A percentile compares a stretch with the other conserved stretches of the same genome.
These are phyloP conservation scores for Drosophila navojoa DNA, from an alignment of 1,140 invertebrate genomes.

Conservation along the genomic window DNA sequence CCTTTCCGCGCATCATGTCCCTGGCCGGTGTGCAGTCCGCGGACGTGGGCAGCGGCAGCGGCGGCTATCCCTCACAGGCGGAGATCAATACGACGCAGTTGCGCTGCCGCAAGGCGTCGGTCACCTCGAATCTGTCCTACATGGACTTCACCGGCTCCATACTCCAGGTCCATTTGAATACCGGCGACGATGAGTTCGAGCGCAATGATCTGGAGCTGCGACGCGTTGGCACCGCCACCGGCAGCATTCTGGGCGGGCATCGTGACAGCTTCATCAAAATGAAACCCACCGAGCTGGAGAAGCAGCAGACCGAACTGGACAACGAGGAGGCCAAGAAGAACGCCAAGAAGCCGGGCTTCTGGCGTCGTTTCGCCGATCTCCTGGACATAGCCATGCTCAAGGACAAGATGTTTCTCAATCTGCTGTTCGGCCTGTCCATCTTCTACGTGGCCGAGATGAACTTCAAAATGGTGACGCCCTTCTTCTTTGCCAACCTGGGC, in stretches of 20 bases:
- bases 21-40: slow-evolving; percentile 74
- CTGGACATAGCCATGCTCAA: slow-evolving; percentile 88
- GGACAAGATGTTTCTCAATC: slow-evolving; percentile 88
- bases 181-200: slow-evolving; percentile 82
- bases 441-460: slow-evolving; percentile 90
- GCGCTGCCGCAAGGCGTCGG: slow-evolving; percentile 86
- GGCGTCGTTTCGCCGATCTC: slow-evolving; percentile 85
- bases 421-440: slow-evolving; percentile 88
- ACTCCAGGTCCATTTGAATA: slow-evolving; percentile 87
- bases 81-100: slow-evolving; percentile 73
- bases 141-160: slow-evolving; percentile 89
- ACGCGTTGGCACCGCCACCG: slow-evolving; percentile 77
- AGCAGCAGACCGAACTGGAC: slow-evolving; percentile 50
- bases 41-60: slow-evolving; percentile 46
- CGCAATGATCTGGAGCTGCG: slow-evolving; percentile 77
- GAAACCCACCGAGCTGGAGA: slow-evolving; percentile 79
- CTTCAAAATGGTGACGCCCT: slow-evolving; percentile 90
- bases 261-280: slow-evolving; percentile 82
- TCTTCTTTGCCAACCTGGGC: slow-evolving; percentile 88
- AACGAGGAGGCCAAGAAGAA: slow-evolving; percentile 62
- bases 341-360: slow-evolving; percentile 84
- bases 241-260: slow-evolving; percentile 66
- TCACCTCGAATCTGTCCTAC: slow-evolving; percentile 88
- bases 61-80: slow-evolving; percentile 66
- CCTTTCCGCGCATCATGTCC: slow-evolving; percentile 83